Percentiles rank a stretch among this genome's conserved stretches.
phyloP scores from a whole-genome alignment of 2,113 vertebrate genomes.

The Atherinomorus stipes region DNA sequence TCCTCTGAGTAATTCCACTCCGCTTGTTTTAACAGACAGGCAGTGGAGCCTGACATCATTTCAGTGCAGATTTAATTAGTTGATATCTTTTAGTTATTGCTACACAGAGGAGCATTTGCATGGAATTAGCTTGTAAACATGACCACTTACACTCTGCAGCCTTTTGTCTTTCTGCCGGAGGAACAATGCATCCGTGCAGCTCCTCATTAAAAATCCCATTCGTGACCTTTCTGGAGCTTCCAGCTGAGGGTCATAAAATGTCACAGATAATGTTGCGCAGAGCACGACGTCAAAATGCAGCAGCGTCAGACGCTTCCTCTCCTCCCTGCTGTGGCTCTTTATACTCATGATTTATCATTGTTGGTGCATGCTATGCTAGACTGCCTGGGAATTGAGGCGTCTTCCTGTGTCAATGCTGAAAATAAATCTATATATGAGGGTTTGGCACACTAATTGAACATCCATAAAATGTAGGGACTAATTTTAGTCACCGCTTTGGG shows the following conservation, averaged over 20 bases:
- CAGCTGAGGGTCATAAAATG: conserved; percentile 40
- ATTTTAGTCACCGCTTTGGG: conserved; percentile 17
- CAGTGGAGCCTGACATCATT: too few relatives aligned
- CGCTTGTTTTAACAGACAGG: too few relatives aligned
- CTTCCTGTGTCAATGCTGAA: conserved; percentile 57
- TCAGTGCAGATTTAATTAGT: background rate
- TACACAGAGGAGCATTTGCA: background rate
- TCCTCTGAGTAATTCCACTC: too few relatives aligned
- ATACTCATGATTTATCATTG: conserved; percentile 49
- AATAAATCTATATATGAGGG: conserved; percentile 67
- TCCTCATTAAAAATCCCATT: conserved; percentile 57
- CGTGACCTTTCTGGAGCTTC: conserved; percentile 49
- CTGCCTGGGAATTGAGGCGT: conserved; percentile 56
- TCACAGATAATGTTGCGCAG: conserved; percentile 36
- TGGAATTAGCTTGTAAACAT: background rate
- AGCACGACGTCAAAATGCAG: conserved; percentile 24
- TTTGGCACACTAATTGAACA: conserved; percentile 64
- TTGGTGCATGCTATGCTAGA: conserved; percentile 36
- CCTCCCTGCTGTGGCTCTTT: background rate
- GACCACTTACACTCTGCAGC: background rate
- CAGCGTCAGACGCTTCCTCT: background rate
- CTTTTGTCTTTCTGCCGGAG: background rate
- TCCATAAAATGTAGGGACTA: conserved; percentile 23
- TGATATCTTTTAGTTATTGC: background rate
- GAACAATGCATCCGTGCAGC: conserved; percentile 9